Evolutionary conservation across 1,140 invertebrate genomes (phyloP), one percentile per base, ranked within the genome.

Genomic region (Saxidomus purpurata): DNA sequence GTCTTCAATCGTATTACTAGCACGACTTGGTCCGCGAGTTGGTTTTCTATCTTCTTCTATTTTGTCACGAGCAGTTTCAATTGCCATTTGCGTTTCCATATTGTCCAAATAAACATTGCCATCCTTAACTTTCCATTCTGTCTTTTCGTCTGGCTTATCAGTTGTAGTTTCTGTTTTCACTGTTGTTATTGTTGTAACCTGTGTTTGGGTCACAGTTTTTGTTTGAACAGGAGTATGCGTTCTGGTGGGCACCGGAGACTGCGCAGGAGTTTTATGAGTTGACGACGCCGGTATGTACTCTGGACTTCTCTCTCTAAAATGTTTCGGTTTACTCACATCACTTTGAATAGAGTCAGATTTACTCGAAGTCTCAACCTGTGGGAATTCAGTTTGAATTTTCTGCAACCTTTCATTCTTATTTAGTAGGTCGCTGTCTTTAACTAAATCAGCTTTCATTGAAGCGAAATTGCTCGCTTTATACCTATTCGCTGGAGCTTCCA

Each of bases 21-120:
- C 28, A 11, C 38, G 49, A 63, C 74, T 79, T 19, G 55, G 55
- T 74, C 43, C 19, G 3, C 25, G 19, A 0, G 63, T 55, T 3
- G n/a, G 43, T n/a, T 67, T 38, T 15, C 17, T 83, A 9, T 40
- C 59, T 25, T 86, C 36, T 13, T 55, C 47, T 43, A 40, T 74
- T n/a, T 86, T 74, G 47, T 86, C 67, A 34, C 69, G 69, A 25
- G 67, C 67, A 22, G 67, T 86, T 17, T 86, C 83, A 8, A 86
- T 55, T 38, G 71, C 85, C 85, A 87, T 87, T 79, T 87, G 85
- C 11, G 85, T 87, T 76, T 87, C 85, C 17, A 52, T 61, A 63
- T 87, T 40, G 49, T 87, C 85, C 0, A 87, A 40, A 49, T 61
- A 87, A 38, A 55, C 52, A 43, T 87, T 87, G 9, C 52, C 52